These are phyloP conservation scores for Astropecten irregularis DNA, from an alignment of 53 echinoderm and acorn worm species.

Conservation along the genomic window DNA sequence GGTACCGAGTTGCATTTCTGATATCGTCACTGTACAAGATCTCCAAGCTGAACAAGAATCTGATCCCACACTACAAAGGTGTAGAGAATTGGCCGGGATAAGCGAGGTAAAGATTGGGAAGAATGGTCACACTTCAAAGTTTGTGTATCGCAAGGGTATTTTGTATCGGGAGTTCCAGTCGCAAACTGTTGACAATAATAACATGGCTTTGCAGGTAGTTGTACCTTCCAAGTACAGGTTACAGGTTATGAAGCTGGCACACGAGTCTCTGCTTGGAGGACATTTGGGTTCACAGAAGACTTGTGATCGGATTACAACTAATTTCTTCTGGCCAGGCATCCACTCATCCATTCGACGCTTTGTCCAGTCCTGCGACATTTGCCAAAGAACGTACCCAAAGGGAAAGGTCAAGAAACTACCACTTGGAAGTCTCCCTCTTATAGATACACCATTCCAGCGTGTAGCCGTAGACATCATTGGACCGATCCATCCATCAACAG, in stretches of 20 bases:
- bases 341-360: constrained; percentile 41
- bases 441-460: constrained; percentile 43
- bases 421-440: constrained; percentile 47
- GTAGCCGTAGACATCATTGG: constrained; percentile 58
- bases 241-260: constrained; percentile 40
- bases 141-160: constrained; percentile 16
- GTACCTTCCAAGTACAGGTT: constrained; percentile 46
- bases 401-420: constrained; percentile 40
- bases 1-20: constrained; percentile 42
- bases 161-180: constrained; percentile 36
- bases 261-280: constrained; percentile 67
- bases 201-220: constrained; percentile 25
- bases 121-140: background rate
- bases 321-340: constrained; percentile 55
- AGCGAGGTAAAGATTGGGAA: background rate
- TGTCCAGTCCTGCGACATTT: constrained; percentile 62
- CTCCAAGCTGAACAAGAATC: constrained; percentile 26
- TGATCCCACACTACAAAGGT: constrained; percentile 14
- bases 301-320: constrained; percentile 30
- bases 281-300: constrained; percentile 57
- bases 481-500: constrained; percentile 39
- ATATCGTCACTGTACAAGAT: constrained; percentile 15
- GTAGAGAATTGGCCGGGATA: constrained; percentile 1
- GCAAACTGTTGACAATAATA: constrained; percentile 24
- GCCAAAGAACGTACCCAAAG: constrained; percentile 61